These are phyloP conservation scores for Pandemis corylana DNA, from an alignment of 2,888 invertebrate genomes.

Conservation along the genomic window DNA sequence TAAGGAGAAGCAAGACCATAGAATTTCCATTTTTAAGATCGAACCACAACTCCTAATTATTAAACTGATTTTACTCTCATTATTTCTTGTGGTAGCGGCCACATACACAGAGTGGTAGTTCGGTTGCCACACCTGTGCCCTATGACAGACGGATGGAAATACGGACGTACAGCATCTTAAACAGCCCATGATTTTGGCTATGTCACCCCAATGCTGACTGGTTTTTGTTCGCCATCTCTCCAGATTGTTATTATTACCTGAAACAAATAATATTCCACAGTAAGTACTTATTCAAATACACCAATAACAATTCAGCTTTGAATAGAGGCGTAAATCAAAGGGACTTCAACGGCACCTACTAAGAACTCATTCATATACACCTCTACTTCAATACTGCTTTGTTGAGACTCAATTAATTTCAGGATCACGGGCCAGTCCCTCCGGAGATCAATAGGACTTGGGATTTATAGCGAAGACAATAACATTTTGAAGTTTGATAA, in stretches of 20 bases:
- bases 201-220: no score
- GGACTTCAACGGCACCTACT: slow-evolving; percentile 13
- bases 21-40: no score
- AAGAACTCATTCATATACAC: slow-evolving; percentile 20
- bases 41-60: no score
- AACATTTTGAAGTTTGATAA: slow-evolving; percentile 19
- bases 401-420: slow-evolving; percentile 35
- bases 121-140: no score
- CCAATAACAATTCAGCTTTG: slow-evolving; percentile 11
- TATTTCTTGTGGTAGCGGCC: no score
- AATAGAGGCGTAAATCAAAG: slow-evolving; percentile 29
- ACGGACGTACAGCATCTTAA: no score
- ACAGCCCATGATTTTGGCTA: no score
- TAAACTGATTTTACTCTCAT: no score
- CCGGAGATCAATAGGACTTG: slow-evolving; percentile 17
- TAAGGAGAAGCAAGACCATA: no score
- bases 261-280: slow-evolving; percentile 31
- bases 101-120: no score
- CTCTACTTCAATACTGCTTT: slow-evolving; percentile 22
- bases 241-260: slow-evolving; percentile 27
- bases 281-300: slow-evolving; percentile 19
- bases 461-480: slow-evolving; percentile 15
- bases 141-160: no score
- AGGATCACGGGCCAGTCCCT: slow-evolving; percentile 12
- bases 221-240: not conserved